Evolutionary conservation across 2,888 invertebrate species (phyloP).

Genomic region (Heliconius ethilla): DNA sequence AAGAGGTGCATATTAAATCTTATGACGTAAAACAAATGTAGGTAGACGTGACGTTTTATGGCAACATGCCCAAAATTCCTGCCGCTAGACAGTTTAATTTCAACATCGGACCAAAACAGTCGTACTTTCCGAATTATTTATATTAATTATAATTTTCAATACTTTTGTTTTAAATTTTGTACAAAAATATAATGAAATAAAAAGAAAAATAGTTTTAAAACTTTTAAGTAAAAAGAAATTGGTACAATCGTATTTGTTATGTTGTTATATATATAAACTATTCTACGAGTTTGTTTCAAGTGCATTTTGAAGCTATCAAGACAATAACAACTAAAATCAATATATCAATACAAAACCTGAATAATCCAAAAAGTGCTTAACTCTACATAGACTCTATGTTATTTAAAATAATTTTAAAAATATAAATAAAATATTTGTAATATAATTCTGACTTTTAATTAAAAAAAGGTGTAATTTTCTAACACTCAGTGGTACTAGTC

Average conservation of each 20-base stretch:
- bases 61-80: slow-evolving; percentile 24
- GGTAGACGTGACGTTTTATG: slow-evolving; percentile 4
- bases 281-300: background rate
- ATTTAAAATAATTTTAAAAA: background rate
- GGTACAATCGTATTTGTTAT: background rate
- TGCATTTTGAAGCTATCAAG: background rate
- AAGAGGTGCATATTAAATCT: slow-evolving; percentile 20
- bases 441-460: background rate
- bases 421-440: background rate
- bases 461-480: background rate
- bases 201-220: background rate
- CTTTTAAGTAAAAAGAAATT: background rate
- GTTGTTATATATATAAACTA: slow-evolving; percentile 18
- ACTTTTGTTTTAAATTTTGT: background rate
- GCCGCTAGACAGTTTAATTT: background rate
- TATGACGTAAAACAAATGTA: slow-evolving; percentile 28
- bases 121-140: slow-evolving; percentile 7
- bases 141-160: background rate
- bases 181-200: background rate
- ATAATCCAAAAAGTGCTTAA: background rate
- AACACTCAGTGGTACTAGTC: background rate
- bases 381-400: slow-evolving; percentile 4
- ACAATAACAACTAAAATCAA: background rate
- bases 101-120: background rate
- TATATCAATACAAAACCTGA: background rate